Base-by-base conservation (phyloP, 1,140 invertebrate genomes). In the Drosophila pectinifera region DNA sequence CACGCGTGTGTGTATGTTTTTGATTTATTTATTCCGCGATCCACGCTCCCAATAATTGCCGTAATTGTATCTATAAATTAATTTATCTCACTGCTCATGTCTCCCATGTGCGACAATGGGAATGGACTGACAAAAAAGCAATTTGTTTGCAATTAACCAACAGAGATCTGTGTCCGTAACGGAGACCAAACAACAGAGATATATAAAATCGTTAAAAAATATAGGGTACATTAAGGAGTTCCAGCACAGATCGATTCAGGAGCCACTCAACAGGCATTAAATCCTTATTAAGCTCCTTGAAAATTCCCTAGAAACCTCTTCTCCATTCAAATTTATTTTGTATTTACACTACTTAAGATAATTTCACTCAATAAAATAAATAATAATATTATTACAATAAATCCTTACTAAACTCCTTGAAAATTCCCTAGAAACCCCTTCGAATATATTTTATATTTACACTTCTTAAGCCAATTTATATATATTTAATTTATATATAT, bases 41-140 rank as follows among this genome's bases (percentile, higher is more conserved):
- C 31, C 28, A 18, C 46, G 26, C 61, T 34, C 61, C 70, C n/a
- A 43, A 76, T 79, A 88, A 86, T 83, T 88, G 72, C 65, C 65
- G 51, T 83, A 86, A 79, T 88, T 86, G 84, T 73, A 55, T 64
- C 45, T 64, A 76, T 73, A 88, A 81, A 88, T 86, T 79, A 64
- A 86, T 86, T 81, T 81, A 78, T 64, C 64, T 57, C 74, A 57
- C 48, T 28, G 51, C 31, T 22, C 13, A n/a, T n/a, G 3, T 43
- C 28, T 14, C 8, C 14, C 6, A 7, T 11, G 14, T 31, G 13
- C 22, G 5, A 10, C 18, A 36, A 49, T 16, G 22, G 4, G 26
- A 26, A 55, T 61, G 43, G 16, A 56, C 49, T 20, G 11, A 18
- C 11, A 38, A 61, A 61, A 39, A 18, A 13, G 46, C 51, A 57